A percentile compares a stretch with the other conserved stretches of the same genome.
phyloP scores from a whole-genome alignment of 2,888 invertebrate species.

The Tethea ocularis region DNA sequence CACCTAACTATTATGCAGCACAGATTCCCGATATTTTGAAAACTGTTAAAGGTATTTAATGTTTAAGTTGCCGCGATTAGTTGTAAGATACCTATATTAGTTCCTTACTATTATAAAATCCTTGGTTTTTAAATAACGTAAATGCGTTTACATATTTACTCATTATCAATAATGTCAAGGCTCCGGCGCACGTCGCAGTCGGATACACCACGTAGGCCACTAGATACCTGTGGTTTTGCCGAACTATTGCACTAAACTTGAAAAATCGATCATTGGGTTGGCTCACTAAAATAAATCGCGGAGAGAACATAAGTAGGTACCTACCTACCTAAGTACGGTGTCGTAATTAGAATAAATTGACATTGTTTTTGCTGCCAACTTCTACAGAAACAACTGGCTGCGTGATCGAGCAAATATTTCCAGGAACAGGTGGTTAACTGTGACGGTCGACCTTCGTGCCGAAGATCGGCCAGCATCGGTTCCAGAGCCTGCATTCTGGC shows the following conservation, averaged over 20 bases:
- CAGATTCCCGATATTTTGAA: too few species aligned
- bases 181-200: constrained; percentile 4
- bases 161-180: constrained; percentile 11
- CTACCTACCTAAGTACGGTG: neutral
- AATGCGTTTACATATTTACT: constrained; percentile 8
- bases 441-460: constrained; percentile 35
- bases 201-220: constrained; percentile 10
- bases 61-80: too few species aligned
- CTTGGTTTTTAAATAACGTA: constrained; percentile 6
- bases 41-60: too few species aligned
- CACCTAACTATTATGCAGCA: neutral
- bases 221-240: constrained; percentile 4
- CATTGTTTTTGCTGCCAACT: neutral
- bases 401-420: constrained; percentile 36
- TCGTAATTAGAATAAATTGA: neutral
- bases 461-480: constrained; percentile 37
- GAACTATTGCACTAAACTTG: neutral
- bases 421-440: constrained; percentile 35
- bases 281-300: neutral
- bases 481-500: constrained; percentile 56
- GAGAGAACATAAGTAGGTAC: neutral
- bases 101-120: neutral
- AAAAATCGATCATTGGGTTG: too few species aligned
- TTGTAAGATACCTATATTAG: neutral
- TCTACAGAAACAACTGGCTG: constrained; percentile 19